A percentile compares a stretch with the other conserved stretches of the same genome.
These are phyloP conservation scores for Andrena chrysosceles DNA, from an alignment of 2,888 invertebrate genomes.

Conservation along the genomic window DNA sequence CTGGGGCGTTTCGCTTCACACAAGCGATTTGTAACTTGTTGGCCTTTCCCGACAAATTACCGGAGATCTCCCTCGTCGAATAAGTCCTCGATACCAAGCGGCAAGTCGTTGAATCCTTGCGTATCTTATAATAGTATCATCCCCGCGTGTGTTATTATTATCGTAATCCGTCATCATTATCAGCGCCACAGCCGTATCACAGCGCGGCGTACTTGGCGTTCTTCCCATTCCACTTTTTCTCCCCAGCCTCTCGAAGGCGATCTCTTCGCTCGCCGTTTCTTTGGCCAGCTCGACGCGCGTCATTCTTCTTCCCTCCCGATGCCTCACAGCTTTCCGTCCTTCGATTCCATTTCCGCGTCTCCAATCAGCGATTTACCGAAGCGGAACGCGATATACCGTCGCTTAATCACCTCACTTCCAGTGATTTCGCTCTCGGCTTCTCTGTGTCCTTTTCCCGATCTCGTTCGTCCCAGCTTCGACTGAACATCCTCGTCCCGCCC, in stretches of 20 bases:
- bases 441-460: neutral
- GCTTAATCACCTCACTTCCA: constrained; percentile 55
- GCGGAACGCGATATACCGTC: constrained; percentile 61
- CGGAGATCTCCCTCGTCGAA: no score
- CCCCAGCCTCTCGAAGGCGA: constrained; percentile 10
- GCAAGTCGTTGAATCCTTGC: neutral
- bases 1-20: neutral
- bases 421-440: constrained; percentile 44
- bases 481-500: neutral
- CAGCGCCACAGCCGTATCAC: constrained; percentile 7
- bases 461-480: neutral
- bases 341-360: constrained; percentile 52
- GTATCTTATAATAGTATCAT: constrained; percentile 10
- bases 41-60: no score
- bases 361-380: constrained; percentile 57
- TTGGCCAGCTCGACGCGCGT: neutral
- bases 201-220: constrained; percentile 18
- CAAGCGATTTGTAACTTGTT: no score
- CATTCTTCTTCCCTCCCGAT: constrained; percentile 1
- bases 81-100: neutral
- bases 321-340: constrained; percentile 33
- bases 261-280: constrained; percentile 13
- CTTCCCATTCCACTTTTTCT: constrained; percentile 18
- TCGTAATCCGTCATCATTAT: constrained; percentile 12
- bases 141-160: neutral